Evolutionary conservation across 2,797 vertebrate species (phyloP), one percentile per base, ranked within the genome.

Genomic region (Diglossa cyanea): DNA sequence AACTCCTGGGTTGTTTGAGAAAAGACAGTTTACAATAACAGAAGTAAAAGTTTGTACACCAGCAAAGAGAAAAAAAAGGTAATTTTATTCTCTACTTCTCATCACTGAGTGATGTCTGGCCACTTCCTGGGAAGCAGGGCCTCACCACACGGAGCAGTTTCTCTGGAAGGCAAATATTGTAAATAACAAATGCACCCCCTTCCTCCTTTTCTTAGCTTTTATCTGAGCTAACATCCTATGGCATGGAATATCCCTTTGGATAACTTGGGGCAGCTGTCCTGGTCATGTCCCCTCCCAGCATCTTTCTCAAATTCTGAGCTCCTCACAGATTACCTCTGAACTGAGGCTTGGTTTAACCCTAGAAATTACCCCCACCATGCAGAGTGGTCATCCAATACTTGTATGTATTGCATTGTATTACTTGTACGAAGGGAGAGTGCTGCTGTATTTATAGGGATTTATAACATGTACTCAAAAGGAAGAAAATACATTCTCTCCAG

Each of bases 61-160:
- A 42, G 21, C 21, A 50, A 50, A 73, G 31, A 65, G 60, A 31
- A 26, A 63, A 47, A 47, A 17, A 7, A 9, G 6, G 9, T 11
- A 8, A 55, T 42, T 40, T 74, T 31, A 21, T 65, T 65, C 9
- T 50, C 14, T 65, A 1, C 9, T 73, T 65, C 25, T 30, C 31
- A 21, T 50, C 26, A 48, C 3, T 42, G 51, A 31, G 51, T 5
- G 9, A 25, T 26, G 13, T 50, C 44, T 9, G 5, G 20, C 25
- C 35, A 15, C 31, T 42, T 28, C 44, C 17, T 0, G 0, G 35
- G 16, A 63, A 24, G 11, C 7, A 35, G 35, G 3, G 17, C 13
- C 7, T 30, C 44, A 50, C 60, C 70, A 57, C 17, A 10, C 0
- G 1, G 20, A 65, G 37, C 20, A 33, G 13, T 7, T 63, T 4